Base-by-base conservation (phyloP, 2,888 invertebrate species). In the Tenthredo notha region DNA sequence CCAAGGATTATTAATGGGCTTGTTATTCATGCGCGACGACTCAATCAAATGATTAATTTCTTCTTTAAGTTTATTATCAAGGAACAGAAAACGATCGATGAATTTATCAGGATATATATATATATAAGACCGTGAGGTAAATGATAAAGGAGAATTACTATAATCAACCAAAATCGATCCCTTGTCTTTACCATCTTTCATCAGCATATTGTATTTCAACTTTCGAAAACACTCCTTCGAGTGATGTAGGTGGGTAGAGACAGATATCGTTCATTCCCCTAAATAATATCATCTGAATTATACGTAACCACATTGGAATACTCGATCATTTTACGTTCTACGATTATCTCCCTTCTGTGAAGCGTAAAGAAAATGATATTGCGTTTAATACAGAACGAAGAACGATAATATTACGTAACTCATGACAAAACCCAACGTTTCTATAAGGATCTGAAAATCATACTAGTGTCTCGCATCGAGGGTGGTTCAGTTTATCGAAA, bases 41-140 rank as follows among this genome's bases (percentile, higher is more conserved):
- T 74, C 74, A 40, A 74, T 74, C 15, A 10, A 43, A 47, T 74
- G 43, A 74, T 74, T 74, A 40, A 74, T 74, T 74, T 33, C 67
- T 67, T 29, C 12, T 33, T 15, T 0, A 67, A 21, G 61, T 61
- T 61, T 61, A 67, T 67, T 15, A 25, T 29, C 12, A 6, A 67
- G 67, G 67, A 67, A 15, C 33, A 67, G 6, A 15, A 33, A 33
- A 33, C 67, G 33, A 67, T 54, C 54, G 54, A 0, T 54, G 7
- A 18, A 54, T 18, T 61, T 21, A 61, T 61, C 21, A 21, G 33
- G 12, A 33, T 2, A 33, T 67, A 29, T 67, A 67, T 3, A 33
- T 2, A 33, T 67, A 29, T 67, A 67, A 67, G 67, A 10, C 10
- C 9, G 40, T 47, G 21, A 74, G 3, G 21, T 21, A 67, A 18